Evolutionary conservation across 64 coral and sea anemone species (phyloP).

Genomic region (Catalaphyllia jardinei): DNA sequence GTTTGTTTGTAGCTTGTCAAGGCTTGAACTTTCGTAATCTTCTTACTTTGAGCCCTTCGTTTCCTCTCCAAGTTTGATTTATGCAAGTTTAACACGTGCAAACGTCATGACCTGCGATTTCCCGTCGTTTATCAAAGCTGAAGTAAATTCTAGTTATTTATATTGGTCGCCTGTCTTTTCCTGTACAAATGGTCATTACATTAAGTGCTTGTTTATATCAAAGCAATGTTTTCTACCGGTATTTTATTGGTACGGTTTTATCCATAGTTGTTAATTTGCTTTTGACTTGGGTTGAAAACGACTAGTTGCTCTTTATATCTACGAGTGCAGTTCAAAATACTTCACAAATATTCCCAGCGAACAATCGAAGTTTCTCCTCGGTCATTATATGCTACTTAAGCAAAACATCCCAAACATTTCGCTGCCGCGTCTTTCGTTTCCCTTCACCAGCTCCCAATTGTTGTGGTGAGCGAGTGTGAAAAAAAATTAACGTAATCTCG

Average conservation of each 20-base stretch:
- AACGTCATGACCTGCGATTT: background rate
- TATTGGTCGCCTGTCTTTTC: background rate
- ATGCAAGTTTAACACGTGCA: background rate
- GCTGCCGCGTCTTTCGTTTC: background rate
- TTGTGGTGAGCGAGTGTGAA: background rate
- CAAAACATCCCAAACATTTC: slow-evolving; percentile 16
- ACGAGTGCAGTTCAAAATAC: background rate
- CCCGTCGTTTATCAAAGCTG: background rate
- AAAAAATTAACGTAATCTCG: background rate
- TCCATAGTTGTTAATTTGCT: background rate
- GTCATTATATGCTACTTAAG: slow-evolving; percentile 35
- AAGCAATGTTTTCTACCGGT: background rate
- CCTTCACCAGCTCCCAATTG: background rate
- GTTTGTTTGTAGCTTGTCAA: too few species aligned
- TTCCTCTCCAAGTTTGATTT: background rate
- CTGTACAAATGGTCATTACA: background rate
- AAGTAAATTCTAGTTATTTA: background rate
- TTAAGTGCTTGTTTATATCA: background rate
- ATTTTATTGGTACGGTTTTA: background rate
- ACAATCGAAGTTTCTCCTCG: background rate
- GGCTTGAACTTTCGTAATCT: background rate
- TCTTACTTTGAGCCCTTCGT: background rate
- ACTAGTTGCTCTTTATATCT: too few species aligned
- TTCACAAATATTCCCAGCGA: background rate
- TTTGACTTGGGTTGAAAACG: too few species aligned